Base-by-base conservation (phyloP, 1,140 invertebrate species). In the Lordiphosa stackelbergi region DNA sequence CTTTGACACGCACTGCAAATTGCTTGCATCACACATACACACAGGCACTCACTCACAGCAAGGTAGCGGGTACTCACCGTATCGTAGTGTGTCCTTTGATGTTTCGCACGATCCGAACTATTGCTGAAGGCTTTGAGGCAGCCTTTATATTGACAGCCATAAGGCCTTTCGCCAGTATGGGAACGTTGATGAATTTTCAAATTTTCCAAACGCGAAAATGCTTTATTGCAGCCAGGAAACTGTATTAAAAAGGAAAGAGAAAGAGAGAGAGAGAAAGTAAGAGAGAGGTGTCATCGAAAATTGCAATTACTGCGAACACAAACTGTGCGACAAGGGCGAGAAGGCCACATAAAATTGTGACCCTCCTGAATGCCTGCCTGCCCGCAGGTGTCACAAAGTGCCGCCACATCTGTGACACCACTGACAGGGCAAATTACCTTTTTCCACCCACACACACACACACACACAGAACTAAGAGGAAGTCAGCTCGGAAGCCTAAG, bases 61-160 rank as follows among this genome's bases (percentile, higher is more conserved):
- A 37, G 28, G 24, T n/a, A 43, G 42, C 43, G 34, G 49, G 41
- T 66, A 89, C 91, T 92, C 91, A 98, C 97, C 85, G 96, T 96
- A 87, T 98, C 96, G 73, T 96, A 95, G 89, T 99, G 97, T 4
- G 97, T 98, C 66, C 97, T 90, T 88, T 98, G 97, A 89, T 99
- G 97, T 89, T 99, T 99, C 1, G 97, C 97, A 48, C 97, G 89
- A 88, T 99, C 97, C 1, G 96, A 98, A 58, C 96, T 97, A 89
- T 99, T 99, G 73, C 95, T 98, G 89, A 99, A 99, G 9, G 96
- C 96, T 88, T 98, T 98, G 10, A 91, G 89, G 85, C 97, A 99
- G 24, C 93, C 93, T 5, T 91, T 90, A 74, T 95, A 95, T 59
- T 95, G 95, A 74, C 96, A 95, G 61, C 94, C 90, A 86, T 97